Evolutionary conservation across 2,888 invertebrate species (phyloP), one percentile per base, ranked within the genome.

Genomic region (Hyposoter dolosus): DNA sequence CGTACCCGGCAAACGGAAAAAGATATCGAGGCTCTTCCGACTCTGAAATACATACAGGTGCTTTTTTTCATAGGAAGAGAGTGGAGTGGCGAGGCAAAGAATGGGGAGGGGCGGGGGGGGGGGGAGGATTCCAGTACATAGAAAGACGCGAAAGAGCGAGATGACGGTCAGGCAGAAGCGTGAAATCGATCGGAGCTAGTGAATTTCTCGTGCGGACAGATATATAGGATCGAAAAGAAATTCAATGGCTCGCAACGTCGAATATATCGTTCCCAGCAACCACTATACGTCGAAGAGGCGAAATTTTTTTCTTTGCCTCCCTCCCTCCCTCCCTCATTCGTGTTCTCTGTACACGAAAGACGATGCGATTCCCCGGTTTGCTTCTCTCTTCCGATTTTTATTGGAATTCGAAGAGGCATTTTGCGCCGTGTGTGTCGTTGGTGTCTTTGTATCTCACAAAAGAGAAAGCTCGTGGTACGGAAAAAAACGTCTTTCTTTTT

Each of bases 351-450:
- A 19, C 56, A 45, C 28, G 68, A 23, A 45, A 47, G 60, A 43
- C 17, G 76, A 19, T 43, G 45, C n/a, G 12, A 32, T 10, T 35
- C 50, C 23, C 19, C 9, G 12, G 28, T 60, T 69, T 50, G 17
- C 32, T 74, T 77, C 65, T 65, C 60, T 35, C 53, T 23, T 65
- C 23, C 72, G 63, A 78, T 72, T 82, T 76, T 83, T 78, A 79
- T 79, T 83, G 74, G 68, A 60, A 83, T 83, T 68, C 74, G 68
- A 68, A 50, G 68, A 75, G 79, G 74, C 66, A 75, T 83, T 83
- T 79, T 32, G n/a, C 77, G 23, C 71, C 76, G 43, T 35, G 32
- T 50, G 66, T 50, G 10, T 56, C 28, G 10, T 56, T n/a, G 40
- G 71, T 71, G 28, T 43, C 66, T 69, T 66, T 81, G 74, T 66